phyloP scores from a whole-genome alignment of 2,888 invertebrate species.

The Saturnia japonica region DNA sequence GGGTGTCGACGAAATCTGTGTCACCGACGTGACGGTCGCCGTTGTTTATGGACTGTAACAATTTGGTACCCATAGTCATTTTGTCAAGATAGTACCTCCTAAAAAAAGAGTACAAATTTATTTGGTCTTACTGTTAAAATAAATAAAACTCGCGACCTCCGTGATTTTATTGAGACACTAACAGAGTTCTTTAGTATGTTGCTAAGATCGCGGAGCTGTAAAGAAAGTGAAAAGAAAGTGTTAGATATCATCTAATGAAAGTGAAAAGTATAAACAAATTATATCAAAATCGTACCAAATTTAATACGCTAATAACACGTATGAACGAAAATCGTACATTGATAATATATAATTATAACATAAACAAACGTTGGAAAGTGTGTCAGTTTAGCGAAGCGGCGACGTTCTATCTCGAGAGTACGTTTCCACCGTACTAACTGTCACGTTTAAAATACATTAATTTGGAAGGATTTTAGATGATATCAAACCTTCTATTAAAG shows the following conservation, averaged over 20 bases:
- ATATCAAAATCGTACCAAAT: conserved; percentile 25
- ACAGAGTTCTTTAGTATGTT: too few relatives aligned
- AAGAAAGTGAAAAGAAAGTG: conserved; percentile 2
- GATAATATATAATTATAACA: conserved; percentile 57
- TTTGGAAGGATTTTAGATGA: background rate
- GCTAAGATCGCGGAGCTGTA: background rate
- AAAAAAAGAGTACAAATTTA: too few relatives aligned
- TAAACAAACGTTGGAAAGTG: conserved; percentile 56
- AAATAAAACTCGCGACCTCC: background rate
- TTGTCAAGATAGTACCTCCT: too few relatives aligned
- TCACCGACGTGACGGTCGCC: too few relatives aligned
- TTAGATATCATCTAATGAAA: conserved; percentile 33
- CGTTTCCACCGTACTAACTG: conserved; percentile 13
- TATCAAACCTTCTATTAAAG: background rate
- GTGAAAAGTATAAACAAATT: conserved; percentile 36
- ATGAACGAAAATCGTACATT: conserved; percentile 34
- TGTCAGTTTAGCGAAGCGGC: conserved; percentile 62
- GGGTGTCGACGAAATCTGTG: too few relatives aligned
- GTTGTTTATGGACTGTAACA: too few relatives aligned
- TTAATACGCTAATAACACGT: conserved; percentile 26
- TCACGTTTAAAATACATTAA: background rate
- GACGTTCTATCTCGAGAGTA: conserved; percentile 39
- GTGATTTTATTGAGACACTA: background rate
- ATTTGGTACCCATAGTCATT: too few relatives aligned
- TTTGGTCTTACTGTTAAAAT: too few relatives aligned